phyloP scores from a whole-genome alignment of 2,797 vertebrate genomes.

The Tauraco hartlaubi region DNA sequence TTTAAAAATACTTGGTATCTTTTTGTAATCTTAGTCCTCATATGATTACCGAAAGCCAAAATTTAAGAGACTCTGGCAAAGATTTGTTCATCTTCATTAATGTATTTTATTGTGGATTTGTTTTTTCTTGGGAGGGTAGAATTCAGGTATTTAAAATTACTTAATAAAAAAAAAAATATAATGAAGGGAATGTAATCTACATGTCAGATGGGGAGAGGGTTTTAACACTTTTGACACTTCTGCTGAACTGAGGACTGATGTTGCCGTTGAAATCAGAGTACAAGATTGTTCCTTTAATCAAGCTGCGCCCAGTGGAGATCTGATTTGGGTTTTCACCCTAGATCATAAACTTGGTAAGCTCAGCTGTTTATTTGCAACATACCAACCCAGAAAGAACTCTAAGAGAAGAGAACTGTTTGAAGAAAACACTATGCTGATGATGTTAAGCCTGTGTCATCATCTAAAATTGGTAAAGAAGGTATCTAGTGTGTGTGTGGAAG shows the following conservation, averaged over 20 bases:
- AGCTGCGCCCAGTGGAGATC: background rate
- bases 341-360: background rate
- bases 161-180: background rate
- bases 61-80: background rate
- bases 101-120: background rate
- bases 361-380: background rate
- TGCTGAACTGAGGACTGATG: background rate
- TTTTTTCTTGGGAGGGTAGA: background rate
- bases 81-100: background rate
- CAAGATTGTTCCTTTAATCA: background rate
- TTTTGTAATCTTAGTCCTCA: background rate
- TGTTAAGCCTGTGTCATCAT: background rate
- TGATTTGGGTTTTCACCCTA: background rate
- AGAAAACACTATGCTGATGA: background rate
- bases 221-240: background rate
- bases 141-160: background rate
- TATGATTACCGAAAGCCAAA: background rate
- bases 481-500: background rate
- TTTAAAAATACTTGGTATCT: background rate
- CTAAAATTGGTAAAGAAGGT: background rate
- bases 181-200: background rate
- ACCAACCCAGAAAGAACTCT: background rate
- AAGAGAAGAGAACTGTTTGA: background rate
- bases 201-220: background rate
- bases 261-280: background rate